These are phyloP conservation scores for Leptopilina syphax DNA, from an alignment of 2,888 invertebrate species.

Conservation along the genomic window DNA sequence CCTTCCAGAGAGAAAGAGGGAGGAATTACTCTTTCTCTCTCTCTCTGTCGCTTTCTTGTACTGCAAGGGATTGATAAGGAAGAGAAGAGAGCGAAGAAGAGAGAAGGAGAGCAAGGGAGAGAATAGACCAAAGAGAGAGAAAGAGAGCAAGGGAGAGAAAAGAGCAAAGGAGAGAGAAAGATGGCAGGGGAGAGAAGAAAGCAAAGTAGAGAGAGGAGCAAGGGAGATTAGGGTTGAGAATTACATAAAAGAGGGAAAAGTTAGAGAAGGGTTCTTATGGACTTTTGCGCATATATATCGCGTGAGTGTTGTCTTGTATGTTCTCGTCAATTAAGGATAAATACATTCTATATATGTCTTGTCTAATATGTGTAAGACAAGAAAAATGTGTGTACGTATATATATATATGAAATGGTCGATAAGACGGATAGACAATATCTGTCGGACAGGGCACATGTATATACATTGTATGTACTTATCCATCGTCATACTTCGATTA, in stretches of 20 bases:
- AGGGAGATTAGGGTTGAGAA: constrained; percentile 10
- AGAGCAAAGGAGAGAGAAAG: constrained; percentile 33
- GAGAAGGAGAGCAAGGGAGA: constrained; percentile 41
- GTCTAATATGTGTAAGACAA: constrained; percentile 62
- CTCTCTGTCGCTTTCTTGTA: no score
- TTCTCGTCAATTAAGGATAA: constrained; percentile 73
- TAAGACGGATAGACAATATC: constrained; percentile 52
- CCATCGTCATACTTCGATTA: constrained; percentile 26
- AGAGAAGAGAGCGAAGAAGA: constrained; percentile 27
- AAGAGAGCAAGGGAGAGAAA: constrained; percentile 21
- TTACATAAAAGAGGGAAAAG: constrained; percentile 49
- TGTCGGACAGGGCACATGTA: not conserved
- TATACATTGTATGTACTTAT: constrained; percentile 6
- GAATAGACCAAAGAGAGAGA: not conserved
- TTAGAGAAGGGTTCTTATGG: constrained; percentile 46
- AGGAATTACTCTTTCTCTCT: no score
- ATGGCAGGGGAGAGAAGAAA: constrained; percentile 32
- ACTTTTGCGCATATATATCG: constrained; percentile 55
- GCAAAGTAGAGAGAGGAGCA: not conserved
- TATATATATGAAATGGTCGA: constrained; percentile 58
- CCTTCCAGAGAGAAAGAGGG: no score
- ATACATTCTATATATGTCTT: constrained; percentile 61
- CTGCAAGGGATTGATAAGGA: not conserved
- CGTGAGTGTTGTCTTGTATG: constrained; percentile 65
- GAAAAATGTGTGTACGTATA: constrained; percentile 33